Evolutionary conservation across 64 coral and sea anemone species (phyloP), one percentile per base, ranked within the genome.

Genomic region (Pocillopora damicornis): DNA sequence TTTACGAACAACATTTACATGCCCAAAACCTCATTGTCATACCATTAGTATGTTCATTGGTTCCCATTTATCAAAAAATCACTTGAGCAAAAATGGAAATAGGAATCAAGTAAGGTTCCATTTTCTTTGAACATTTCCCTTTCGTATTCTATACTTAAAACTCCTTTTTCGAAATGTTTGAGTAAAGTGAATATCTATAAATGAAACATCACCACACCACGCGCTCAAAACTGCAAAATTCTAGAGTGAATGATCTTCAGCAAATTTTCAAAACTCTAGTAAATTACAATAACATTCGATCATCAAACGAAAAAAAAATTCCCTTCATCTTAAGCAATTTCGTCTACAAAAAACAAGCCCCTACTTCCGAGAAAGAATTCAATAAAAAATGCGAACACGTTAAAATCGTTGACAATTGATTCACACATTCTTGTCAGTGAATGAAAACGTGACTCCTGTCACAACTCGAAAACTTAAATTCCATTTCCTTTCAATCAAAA

Each of bases 361-460:
- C 58, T 73, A 58, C 51, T 42, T 25, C 17, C 18, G 1, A 13
- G 17, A 72, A 85, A 85, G 10, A 4, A 67, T 0, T 5, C 25
- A 66, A 66, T 14, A 62, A 62, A 82, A 66, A 37, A 35, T 72
- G 20, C 65, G 20, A 25, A 36, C 65, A 58, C 81, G 14, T 57
- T 71, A 23, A 1, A 61, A 42, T 65, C 61, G 57, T 58, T 85
- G 81, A 72, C 81, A 85, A 85, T 51, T 25, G 38, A 72, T 85
- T 85, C 68, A 85, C 81, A 68, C 81, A 72, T 85, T 73, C 58
- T 85, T 45, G 63, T 38, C 68, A 38, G 81, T 85, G 64, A 85
- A 85, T 85, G 81, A 58, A 85, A 85, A 85, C 81, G 81, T 85
- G 81, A 85, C 81, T 73, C 8, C 37, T 72, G 81, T 85, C 81